phyloP scores from a whole-genome alignment of 1,140 invertebrate species.

The Leguminivora glycinivorella region DNA sequence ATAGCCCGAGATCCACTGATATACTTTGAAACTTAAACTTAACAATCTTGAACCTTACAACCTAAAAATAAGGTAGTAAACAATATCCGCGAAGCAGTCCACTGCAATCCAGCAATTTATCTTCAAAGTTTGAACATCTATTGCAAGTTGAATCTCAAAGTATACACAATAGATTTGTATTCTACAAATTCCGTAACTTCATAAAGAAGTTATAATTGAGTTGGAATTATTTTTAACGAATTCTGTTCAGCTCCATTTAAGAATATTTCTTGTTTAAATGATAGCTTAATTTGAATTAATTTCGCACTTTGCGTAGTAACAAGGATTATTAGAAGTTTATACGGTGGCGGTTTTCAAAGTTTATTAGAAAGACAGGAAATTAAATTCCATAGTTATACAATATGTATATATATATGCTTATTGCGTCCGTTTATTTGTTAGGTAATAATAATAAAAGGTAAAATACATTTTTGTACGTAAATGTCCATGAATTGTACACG shows the following conservation, averaged over 20 bases:
- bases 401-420: too few species aligned
- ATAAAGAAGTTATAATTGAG: conserved; percentile 50
- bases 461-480: neutral
- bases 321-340: neutral
- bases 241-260: conserved; percentile 53
- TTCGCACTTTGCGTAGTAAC: conserved; percentile 40
- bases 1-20: neutral
- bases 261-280: conserved; percentile 68
- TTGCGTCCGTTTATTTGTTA: too few species aligned
- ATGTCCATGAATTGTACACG: too few species aligned
- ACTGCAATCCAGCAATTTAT: conserved; percentile 20
- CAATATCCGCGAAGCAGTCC: neutral
- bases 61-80: conserved; percentile 6
- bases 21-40: neutral
- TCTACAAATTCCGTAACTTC: conserved; percentile 50
- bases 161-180: conserved; percentile 39
- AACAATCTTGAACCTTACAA: neutral
- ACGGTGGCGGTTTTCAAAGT: neutral
- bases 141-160: conserved; percentile 17
- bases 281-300: conserved; percentile 69
- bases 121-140: conserved; percentile 19
- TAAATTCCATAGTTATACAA: neutral
- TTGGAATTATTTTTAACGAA: conserved; percentile 51
- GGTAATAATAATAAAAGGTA: neutral
- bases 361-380: neutral